Percentiles rank a stretch among this genome's conserved stretches.
Evolutionary conservation across 1,140 invertebrate species (phyloP).

Genomic region (Leptestheria dahalacensis): DNA sequence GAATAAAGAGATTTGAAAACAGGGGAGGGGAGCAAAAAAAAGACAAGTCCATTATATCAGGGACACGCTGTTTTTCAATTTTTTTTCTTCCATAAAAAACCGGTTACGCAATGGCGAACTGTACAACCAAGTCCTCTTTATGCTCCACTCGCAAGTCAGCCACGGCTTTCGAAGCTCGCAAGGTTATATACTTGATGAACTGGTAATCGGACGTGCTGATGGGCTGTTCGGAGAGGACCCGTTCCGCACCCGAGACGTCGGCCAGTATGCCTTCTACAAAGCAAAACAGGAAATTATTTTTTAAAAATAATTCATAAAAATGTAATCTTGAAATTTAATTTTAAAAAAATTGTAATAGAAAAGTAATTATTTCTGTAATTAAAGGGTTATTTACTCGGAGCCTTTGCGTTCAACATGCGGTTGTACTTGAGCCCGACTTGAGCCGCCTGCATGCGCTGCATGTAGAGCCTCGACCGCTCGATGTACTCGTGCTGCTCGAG

Average conservation of each 20-base stretch:
- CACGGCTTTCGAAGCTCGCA: constrained; percentile 47
- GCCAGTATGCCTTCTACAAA: neutral
- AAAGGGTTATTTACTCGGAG: constrained; percentile 36
- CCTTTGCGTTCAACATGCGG: constrained; percentile 27
- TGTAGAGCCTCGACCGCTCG: constrained; percentile 54
- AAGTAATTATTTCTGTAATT: constrained; percentile 35
- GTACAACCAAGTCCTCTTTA: constrained; percentile 63
- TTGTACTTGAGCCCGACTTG: constrained; percentile 23
- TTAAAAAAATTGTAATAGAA: constrained; percentile 25
- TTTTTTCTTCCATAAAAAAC: too few relatives aligned
- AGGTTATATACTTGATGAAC: constrained; percentile 10
- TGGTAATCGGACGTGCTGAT: neutral
- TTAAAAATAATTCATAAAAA: neutral
- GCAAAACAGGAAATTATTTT: neutral
- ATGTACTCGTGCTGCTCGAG: constrained; percentile 63
- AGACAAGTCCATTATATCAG: too few relatives aligned
- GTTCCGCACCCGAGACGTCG: neutral
- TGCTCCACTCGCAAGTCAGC: constrained; percentile 57
- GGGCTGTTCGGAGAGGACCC: constrained; percentile 2
- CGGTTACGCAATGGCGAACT: constrained; percentile 42
- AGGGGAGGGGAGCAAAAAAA: too few relatives aligned
- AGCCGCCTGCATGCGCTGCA: constrained; percentile 35
- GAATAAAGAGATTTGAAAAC: too few relatives aligned
- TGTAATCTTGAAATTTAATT: neutral
- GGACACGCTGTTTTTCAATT: too few relatives aligned